Percentiles rank a stretch among this genome's conserved stretches.
Conservation (phyloP, 2,888 invertebrate genomes). For the Lissonota sp. region DNA sequence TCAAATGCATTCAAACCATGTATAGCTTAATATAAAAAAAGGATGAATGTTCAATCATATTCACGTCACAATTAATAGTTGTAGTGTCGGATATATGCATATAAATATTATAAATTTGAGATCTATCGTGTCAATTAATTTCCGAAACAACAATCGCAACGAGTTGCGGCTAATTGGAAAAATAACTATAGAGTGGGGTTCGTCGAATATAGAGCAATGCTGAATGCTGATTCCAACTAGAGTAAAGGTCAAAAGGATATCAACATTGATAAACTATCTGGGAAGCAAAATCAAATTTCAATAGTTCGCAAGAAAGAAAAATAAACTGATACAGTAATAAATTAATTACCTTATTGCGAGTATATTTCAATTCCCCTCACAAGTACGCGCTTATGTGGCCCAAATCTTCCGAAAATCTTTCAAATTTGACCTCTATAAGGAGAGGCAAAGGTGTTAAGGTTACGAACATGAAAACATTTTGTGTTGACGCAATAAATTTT, state of each 20-base stretch:
- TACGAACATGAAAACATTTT: constrained; percentile 67
- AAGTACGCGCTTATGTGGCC: too few species aligned
- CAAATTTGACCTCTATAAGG: constrained; percentile 78
- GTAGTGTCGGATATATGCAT: not conserved
- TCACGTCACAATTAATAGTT: not conserved
- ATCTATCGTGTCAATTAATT: not conserved
- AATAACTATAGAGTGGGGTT: not conserved
- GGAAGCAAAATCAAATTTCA: too few species aligned
- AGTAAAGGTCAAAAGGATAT: constrained; percentile 2
- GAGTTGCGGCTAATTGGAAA: not conserved
- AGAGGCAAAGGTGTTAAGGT: constrained; percentile 75
- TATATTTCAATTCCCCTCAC: too few species aligned
- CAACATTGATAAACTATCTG: not conserved
- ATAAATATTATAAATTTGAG: not conserved
- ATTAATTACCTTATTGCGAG: too few species aligned
- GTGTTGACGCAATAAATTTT: constrained; percentile 38
- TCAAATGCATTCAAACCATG: too few species aligned
- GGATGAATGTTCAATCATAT: too few species aligned
- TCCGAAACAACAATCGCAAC: constrained; percentile 3
- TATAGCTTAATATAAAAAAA: too few species aligned
- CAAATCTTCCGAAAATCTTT: constrained; percentile 56
- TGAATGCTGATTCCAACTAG: not conserved
- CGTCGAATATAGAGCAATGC: not conserved
- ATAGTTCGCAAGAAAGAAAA: too few species aligned
- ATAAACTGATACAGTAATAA: too few species aligned